These are phyloP conservation scores for Hyalella azteca DNA, from an alignment of 2,888 invertebrate genomes.

Conservation along the genomic window DNA sequence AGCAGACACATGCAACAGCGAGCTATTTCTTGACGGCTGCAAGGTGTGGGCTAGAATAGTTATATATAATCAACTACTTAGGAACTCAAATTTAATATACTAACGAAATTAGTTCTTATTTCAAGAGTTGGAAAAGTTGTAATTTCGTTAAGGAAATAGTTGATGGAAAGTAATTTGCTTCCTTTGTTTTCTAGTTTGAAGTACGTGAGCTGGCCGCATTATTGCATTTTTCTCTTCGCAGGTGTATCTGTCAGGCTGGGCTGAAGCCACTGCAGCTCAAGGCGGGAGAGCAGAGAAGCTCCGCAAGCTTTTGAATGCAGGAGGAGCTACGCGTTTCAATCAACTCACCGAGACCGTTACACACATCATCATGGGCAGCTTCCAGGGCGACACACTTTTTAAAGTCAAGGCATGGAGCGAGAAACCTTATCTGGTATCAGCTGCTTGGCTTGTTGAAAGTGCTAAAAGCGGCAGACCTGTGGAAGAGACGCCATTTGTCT, in stretches of 20 bases:
- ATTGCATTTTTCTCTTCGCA: not conserved
- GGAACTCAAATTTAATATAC: too few relatives aligned
- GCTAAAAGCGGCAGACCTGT: conserved; percentile 70
- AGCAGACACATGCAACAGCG: conserved; percentile 72
- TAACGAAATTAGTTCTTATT: too few relatives aligned
- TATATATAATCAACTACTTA: too few relatives aligned
- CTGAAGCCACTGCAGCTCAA: not conserved
- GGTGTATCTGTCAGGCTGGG: conserved; percentile 36
- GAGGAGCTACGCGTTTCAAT: conserved; percentile 83
- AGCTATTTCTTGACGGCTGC: conserved; percentile 86
- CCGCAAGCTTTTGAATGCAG: conserved; percentile 72
- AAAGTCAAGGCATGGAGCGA: conserved; percentile 28
- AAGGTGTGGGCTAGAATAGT: too few relatives aligned
- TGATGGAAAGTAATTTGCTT: too few relatives aligned
- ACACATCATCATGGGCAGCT: conserved; percentile 71
- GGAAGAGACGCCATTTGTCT: conserved; percentile 66
- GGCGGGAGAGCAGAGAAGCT: conserved; percentile 71
- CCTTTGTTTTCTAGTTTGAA: too few relatives aligned
- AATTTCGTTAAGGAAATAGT: too few relatives aligned
- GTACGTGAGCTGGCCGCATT: too few relatives aligned
- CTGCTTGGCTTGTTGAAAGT: conserved; percentile 79
- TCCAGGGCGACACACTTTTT: conserved; percentile 10
- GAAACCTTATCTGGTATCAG: conserved; percentile 71
- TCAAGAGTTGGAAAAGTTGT: too few relatives aligned
- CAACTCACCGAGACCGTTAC: conserved; percentile 77